Evolutionary conservation across 2,113 vertebrate genomes (phyloP).

Genomic region (Oxygymnocypris stewartii): DNA sequence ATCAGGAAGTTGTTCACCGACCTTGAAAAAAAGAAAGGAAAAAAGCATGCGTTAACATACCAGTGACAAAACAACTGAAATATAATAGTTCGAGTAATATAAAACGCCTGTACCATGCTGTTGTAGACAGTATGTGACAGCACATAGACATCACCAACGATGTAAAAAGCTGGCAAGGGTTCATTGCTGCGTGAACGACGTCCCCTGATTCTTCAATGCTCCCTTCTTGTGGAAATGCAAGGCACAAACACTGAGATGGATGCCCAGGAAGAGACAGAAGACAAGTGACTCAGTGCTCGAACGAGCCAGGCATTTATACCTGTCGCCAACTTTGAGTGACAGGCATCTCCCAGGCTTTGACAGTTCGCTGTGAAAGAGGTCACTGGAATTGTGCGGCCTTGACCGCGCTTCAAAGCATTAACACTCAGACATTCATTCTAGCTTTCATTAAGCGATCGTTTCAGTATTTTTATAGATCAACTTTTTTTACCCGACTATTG

Average conservation of each 20-base stretch:
- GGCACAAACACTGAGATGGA: conserved; percentile 53
- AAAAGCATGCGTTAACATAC: conserved; percentile 42
- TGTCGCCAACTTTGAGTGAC: conserved; percentile 75
- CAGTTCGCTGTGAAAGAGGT: conserved; percentile 81
- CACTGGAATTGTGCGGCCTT: conserved; percentile 77
- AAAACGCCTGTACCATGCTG: conserved; percentile 79
- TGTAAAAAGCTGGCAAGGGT: conserved; percentile 65
- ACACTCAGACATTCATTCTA: conserved; percentile 57
- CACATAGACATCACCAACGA: conserved; percentile 69
- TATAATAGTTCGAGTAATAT: not conserved
- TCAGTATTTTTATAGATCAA: not conserved
- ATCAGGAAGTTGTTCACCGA: conserved; percentile 97
- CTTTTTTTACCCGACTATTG: not conserved
- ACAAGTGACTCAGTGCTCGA: conserved; percentile 48
- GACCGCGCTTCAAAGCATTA: conserved; percentile 83
- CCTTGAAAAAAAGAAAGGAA: conserved; percentile 71
- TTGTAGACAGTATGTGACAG: conserved; percentile 66
- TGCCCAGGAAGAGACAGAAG: conserved; percentile 42
- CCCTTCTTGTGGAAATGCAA: conserved; percentile 49
- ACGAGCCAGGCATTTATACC: conserved; percentile 83
- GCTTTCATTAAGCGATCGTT: conserved; percentile 42
- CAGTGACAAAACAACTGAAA: not conserved
- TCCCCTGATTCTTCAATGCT: conserved; percentile 46
- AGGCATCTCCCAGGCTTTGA: conserved; percentile 71
- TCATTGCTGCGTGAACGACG: conserved; percentile 69